These are phyloP conservation scores for Cheirogaleus medius DNA, from an alignment of 2,113 vertebrate species.

Conservation along the genomic window DNA sequence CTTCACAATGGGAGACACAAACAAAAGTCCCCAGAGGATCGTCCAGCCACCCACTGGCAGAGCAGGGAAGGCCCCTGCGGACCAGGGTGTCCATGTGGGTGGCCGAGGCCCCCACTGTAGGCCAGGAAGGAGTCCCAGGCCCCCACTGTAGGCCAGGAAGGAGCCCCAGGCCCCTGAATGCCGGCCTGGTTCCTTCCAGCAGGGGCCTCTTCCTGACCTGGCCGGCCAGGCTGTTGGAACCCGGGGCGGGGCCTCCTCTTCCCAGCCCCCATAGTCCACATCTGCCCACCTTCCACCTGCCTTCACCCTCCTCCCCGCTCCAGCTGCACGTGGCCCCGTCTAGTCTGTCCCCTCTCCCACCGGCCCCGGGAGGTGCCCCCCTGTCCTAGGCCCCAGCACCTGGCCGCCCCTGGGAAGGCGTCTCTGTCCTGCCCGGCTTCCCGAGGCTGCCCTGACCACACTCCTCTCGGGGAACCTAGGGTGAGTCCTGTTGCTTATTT, in stretches of 20 bases:
- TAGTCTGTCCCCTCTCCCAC: not conserved
- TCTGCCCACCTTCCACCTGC: not conserved
- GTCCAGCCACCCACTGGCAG: not conserved
- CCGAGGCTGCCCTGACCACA: not conserved
- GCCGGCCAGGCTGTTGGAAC: not conserved
- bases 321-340: not conserved
- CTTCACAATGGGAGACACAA: not conserved
- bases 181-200: not conserved
- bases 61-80: not conserved
- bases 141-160: not conserved
- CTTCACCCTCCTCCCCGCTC: not conserved
- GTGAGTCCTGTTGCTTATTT: not conserved
- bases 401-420: not conserved
- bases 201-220: not conserved
- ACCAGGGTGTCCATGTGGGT: accelerated
- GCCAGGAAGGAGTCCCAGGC: too few relatives aligned
- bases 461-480: not conserved
- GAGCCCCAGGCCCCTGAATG: not conserved
- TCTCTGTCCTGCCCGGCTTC: not conserved
- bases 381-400: not conserved
- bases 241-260: not conserved
- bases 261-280: not conserved
- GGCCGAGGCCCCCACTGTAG: not conserved
- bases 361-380: not conserved
- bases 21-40: not conserved